Base-by-base conservation (phyloP, 2,113 vertebrate species). In the Rhea pennata region DNA sequence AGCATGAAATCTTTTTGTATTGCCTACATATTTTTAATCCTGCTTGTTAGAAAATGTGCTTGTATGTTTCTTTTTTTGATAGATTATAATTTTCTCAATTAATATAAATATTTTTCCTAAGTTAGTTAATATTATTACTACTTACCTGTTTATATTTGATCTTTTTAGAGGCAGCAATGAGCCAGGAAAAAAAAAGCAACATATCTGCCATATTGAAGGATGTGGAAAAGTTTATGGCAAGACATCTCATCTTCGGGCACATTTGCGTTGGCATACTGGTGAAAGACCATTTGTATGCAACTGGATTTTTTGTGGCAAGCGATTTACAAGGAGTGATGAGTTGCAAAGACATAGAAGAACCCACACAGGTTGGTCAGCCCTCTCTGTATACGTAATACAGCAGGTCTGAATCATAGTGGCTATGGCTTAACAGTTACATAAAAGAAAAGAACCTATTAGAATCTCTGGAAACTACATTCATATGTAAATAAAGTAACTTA, bases 171-270 rank as follows among this genome's bases (percentile, higher is more conserved):
- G 99, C 96, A 99, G 98, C 82, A 99, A 98, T 88, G 99, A 99
- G 95, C 99, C 99, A 69, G 99, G 99, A 71, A 99, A 99, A 98
- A 99, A 99, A 98, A 99, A 99, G 89, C 99, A 99, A 96, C 99
- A 99, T 96, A 99, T 99, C 95, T 99, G 99, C 96, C 99, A 99
- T 97, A 99, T 99, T 98, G 99, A 99, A 97, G 99, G 99, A 88
- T 99, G 99, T 81, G 99, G 99, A 81, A 99, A 99, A 97, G 99
- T 99, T 69, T 99, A 99, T 88, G 99, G 99, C 62, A 99, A 99
- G 98, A 99, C 99, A 42, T 99, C 99, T 92, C 99, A 99, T 97
- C 98, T 99, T 87, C 98, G 99, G 95, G 99, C 99, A 53, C 99
- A 99, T 95, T 98, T 99, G 97, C 99, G 99, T 96, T 99, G 99